A percentile compares a stretch with the other conserved stretches of the same genome.
These are phyloP conservation scores for Arbacia lixula DNA, from an alignment of 53 echinoderm and acorn worm genomes.

Conservation along the genomic window DNA sequence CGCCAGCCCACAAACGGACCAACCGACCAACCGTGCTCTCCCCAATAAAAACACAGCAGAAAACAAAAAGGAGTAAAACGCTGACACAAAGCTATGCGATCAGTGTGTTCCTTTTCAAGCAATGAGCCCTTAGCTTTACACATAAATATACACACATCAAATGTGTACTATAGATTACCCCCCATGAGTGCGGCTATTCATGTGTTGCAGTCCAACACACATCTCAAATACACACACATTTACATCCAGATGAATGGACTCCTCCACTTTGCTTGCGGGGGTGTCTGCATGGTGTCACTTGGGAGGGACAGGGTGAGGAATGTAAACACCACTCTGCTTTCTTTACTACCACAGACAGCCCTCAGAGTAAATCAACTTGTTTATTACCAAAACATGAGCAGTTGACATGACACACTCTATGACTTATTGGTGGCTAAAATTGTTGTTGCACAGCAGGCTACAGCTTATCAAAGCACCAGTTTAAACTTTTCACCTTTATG, in stretches of 20 bases:
- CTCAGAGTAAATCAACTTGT: neutral
- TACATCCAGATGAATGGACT: conserved; percentile 69
- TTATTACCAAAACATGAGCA: neutral
- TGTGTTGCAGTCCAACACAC: conserved; percentile 55
- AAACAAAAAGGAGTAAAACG: neutral
- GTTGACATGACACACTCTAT: conserved; percentile 15
- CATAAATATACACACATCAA: conserved; percentile 60
- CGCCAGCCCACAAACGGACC: conserved; percentile 46
- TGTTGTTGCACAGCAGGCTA: too few relatives aligned
- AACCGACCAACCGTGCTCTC: neutral
- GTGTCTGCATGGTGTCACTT: conserved; percentile 3
- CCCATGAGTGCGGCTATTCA: conserved; percentile 69
- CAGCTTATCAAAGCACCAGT: too few relatives aligned
- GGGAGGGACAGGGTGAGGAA: conserved; percentile 19
- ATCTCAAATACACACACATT: conserved; percentile 56
- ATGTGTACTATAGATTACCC: conserved; percentile 73
- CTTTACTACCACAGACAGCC: conserved; percentile 8
- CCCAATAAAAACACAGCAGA: neutral
- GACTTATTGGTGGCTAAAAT: too few relatives aligned
- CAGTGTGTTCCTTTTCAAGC: neutral
- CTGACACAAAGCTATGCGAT: conserved; percentile 52
- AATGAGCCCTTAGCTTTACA: conserved; percentile 49
- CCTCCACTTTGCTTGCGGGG: conserved; percentile 57
- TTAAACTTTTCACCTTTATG: too few relatives aligned
- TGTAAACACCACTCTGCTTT: conserved; percentile 53